phyloP scores from a whole-genome alignment of 2,888 invertebrate species.

The Drosophila subquinaria region DNA sequence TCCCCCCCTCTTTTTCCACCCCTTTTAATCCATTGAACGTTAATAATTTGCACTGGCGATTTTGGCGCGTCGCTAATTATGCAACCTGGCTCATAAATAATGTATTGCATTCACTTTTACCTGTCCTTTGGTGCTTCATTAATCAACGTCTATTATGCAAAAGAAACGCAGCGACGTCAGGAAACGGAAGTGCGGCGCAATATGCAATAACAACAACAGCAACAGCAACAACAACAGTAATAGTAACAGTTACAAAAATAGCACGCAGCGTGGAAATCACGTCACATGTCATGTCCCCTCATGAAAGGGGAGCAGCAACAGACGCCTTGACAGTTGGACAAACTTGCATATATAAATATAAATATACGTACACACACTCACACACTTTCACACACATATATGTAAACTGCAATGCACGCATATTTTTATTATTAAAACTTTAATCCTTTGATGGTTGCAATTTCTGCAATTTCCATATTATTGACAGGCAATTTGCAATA shows the following conservation, averaged over 20 bases:
- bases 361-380: constrained; percentile 12
- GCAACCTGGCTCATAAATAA: constrained; percentile 69
- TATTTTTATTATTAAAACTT: constrained; percentile 38
- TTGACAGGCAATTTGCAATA: constrained; percentile 70
- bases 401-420: constrained; percentile 22
- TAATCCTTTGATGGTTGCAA: constrained; percentile 56
- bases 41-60: constrained; percentile 52
- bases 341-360: constrained; percentile 37
- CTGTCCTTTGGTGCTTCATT: constrained; percentile 65
- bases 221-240: constrained; percentile 17
- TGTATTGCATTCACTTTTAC: constrained; percentile 69
- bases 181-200: constrained; percentile 72
- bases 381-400: background rate
- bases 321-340: constrained; percentile 56
- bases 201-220: constrained; percentile 44
- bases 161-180: constrained; percentile 60
- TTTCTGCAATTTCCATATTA: constrained; percentile 64
- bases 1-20: background rate
- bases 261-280: constrained; percentile 62
- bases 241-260: constrained; percentile 22
- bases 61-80: constrained; percentile 66
- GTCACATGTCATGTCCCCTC: constrained; percentile 40
- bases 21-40: constrained; percentile 5
- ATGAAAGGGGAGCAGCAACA: constrained; percentile 3
- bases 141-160: constrained; percentile 74